Evolutionary conservation across 2,797 vertebrate genomes (phyloP), one percentile per base, ranked within the genome.

Genomic region (Hydrolagus colliei): DNA sequence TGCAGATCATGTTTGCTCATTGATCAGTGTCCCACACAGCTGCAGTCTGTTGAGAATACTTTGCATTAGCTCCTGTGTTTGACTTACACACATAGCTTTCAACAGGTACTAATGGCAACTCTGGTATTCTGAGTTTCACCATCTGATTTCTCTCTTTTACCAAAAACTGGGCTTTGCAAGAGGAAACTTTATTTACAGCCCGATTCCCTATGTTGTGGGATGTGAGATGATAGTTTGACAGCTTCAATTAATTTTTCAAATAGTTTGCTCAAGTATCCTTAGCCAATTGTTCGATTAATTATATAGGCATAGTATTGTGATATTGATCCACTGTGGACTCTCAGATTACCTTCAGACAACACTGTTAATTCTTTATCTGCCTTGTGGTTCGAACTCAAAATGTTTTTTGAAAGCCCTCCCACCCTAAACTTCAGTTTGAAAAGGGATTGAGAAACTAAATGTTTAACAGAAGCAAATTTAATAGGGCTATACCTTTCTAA

Each of bases 251-350:
- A 89, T 91, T 89, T 8, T 13, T 89, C 89, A 90, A 89, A 88
- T 90, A 89, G 72, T 89, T 88, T 91, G 87, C 88, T 89, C 87
- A 61, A 84, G 87, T 88, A 88, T 88, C 89, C 88, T 90, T 90
- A 89, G 87, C 89, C 91, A 91, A 87, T 91, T 89, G 86, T 89
- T 87, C 0, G 86, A 89, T 92, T 91, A 92, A 90, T 91, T 90
- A 89, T 88, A 63, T 84, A 90, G 88, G 80, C 88, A 88, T 52
- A 52, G 87, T 86, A 86, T 87, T 86, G 65, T 87, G 88, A 86
- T 87, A 71, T 86, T 88, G 89, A 88, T 41, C 79, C 32, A 71
- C 9, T 32, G 13, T 68, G 27, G 79, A 67, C 27, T 68, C 62
- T 68, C 32, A 41, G 65, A n/a, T 9, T 82, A 35, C 27, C 13